Base-by-base conservation (phyloP, 2,888 invertebrate species). In the Baronia brevicornis region DNA sequence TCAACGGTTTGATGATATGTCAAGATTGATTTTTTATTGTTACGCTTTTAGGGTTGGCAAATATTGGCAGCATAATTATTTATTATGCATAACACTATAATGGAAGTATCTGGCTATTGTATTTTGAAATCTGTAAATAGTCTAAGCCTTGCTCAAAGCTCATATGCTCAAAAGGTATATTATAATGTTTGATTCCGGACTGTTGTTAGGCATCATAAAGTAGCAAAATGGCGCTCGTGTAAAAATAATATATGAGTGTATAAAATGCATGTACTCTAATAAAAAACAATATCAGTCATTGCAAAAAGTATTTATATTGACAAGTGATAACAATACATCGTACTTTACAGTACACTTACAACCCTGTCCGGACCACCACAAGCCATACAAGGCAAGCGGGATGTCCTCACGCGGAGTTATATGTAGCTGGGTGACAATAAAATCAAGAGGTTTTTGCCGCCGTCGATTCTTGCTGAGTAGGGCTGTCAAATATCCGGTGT, bases 341-440 rank as follows among this genome's bases (percentile, higher is more conserved):
- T 8, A 22, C 11, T 18, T 31, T 28, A 28, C 33, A 18, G 36
- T 12, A n/a, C 12, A 8, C 17, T 19, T 44, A 20, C 46, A 58
- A 28, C 52, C 50, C 54, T 55, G 26, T 32, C 24, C 34, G 31
- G 39, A 39, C 33, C 33, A 36, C 33, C 34, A 20, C 21, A 17
- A 15, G 36, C 53, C 49, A n/a, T 49, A 58, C 48, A 59, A 44
- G 54, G 55, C 38, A 23, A 41, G 40, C 34, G 46, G 47, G 53
- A 56, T 58, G 48, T 48, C 43, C 50, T 34, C 35, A 42, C 46
- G 51, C 45, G 44, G 38, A 51, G 54, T 49, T 63, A 66, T 59
- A 62, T 50, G 56, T 54, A 39, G 29, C 36, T 43, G 49, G 54
- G 54, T 56, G 49, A 62, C 60, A 61, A 69, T 72, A 67, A 66